Conservation (phyloP, 2,113 vertebrate genomes). For the Isurus oxyrinchus region DNA sequence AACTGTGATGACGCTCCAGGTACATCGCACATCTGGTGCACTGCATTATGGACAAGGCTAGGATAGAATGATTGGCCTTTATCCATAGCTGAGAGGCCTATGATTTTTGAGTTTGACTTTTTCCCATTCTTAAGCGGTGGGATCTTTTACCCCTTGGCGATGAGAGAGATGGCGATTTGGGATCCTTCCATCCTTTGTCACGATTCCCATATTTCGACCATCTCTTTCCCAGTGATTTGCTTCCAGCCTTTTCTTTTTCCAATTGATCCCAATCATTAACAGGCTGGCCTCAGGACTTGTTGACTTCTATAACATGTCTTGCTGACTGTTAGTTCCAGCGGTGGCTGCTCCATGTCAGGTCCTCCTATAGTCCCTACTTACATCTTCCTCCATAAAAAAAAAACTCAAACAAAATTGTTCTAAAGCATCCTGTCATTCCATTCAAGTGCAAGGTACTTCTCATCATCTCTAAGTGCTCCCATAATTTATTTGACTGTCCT, state of each 20-base stretch:
- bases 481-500: not conserved
- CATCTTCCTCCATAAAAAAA: not conserved
- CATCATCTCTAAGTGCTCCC: not conserved
- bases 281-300: not conserved
- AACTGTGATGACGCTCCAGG: not conserved
- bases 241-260: too few species aligned
- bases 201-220: not conserved
- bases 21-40: not conserved
- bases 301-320: not conserved
- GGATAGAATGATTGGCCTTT: not conserved
- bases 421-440: not conserved
- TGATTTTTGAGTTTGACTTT: not conserved
- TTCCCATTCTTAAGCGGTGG: not conserved
- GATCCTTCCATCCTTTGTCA: not conserved
- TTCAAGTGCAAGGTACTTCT: not conserved
- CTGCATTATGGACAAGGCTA: not conserved
- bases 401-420: not conserved
- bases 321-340: not conserved
- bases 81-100: not conserved
- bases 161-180: too few species aligned
- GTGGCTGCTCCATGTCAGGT: not conserved
- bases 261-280: not conserved
- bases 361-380: not conserved
- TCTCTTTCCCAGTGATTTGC: not conserved
- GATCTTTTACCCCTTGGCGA: too few species aligned